Evolutionary conservation across 23 tunicate genomes (phyloP), one percentile per base, ranked within the genome.

Genomic region (Halocynthia aurantium): DNA sequence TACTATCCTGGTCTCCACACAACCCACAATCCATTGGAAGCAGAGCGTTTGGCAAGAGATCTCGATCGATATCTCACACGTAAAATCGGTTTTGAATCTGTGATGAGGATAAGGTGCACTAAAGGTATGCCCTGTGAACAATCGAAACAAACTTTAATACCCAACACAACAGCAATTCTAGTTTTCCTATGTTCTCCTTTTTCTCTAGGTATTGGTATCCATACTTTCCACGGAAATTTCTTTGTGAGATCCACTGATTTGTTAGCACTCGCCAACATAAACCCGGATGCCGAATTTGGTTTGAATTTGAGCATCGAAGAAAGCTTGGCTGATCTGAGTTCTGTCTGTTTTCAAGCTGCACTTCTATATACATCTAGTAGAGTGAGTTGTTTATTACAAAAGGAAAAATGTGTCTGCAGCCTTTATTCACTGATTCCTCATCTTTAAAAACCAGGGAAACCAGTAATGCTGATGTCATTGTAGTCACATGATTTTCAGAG

Each of bases 171-270:
- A 19, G 44, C 44, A 31, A 31, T 31, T 31, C 44, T 4, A 31
- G 44, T 31, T 31, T 4, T 31, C 44, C 4, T 31, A 31, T 31
- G 44, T 31, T 31, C 44, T 31, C 44, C 44, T 31, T 31, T 31
- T 31, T 31, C 44, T 31, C 44, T 31, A 92, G 98, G 98, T 61
- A 50, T 92, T 21, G 78, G 76, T 69, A 72, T 96, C 61, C 88
- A 96, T 56, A 96, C 96, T 10, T 96, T 96, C 58, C 91, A 85
- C 61, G 99, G 99, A 60, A 96, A 96, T 80, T 89, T 89, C 81
- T 96, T 89, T 63, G 96, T 89, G n/a, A 85, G 99, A 57, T 89
- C 99, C 11, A 87, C 99, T 17, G 99, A 96, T 82, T 82, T 96
- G 8, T 73, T 96, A 5, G 80, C 95, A 44, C 89, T 96, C 0